Conservation (phyloP, 1,140 invertebrate species). For the Luehdorfia chinensis region DNA sequence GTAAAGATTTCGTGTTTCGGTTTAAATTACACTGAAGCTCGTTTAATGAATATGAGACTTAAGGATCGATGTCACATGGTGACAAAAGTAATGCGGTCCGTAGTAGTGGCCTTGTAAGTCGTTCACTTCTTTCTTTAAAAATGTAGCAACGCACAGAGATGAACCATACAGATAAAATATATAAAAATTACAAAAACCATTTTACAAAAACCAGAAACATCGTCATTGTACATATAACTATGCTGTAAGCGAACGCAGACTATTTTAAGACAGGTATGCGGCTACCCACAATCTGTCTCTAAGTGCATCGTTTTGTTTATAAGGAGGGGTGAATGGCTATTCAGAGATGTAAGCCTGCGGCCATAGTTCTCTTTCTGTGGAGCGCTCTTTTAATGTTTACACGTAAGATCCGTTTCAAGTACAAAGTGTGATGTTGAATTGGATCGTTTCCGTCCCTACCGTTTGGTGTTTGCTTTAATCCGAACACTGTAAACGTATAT, state of each 20-base stretch:
- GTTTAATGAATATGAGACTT: too few relatives aligned
- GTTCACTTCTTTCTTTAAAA: too few relatives aligned
- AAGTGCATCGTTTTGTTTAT: slow-evolving; percentile 67
- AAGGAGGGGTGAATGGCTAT: slow-evolving; percentile 53
- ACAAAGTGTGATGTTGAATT: slow-evolving; percentile 9
- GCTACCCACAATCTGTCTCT: slow-evolving; percentile 43
- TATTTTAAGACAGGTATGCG: slow-evolving; percentile 61
- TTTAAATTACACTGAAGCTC: too few relatives aligned
- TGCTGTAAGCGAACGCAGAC: too few relatives aligned
- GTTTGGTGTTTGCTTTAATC: not conserved
- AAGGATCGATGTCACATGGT: too few relatives aligned
- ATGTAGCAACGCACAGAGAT: not conserved
- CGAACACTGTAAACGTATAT: not conserved
- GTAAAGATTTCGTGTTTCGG: too few relatives aligned
- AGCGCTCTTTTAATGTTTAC: slow-evolving; percentile 8
- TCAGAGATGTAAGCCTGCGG: slow-evolving; percentile 41
- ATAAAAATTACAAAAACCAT: slow-evolving; percentile 8
- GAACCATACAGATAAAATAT: not conserved
- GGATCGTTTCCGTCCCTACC: slow-evolving; percentile 24
- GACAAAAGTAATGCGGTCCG: too few relatives aligned
- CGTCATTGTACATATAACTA: slow-evolving; percentile 15
- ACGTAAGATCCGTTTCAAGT: slow-evolving; percentile 6
- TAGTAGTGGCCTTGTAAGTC: too few relatives aligned
- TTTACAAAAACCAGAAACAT: slow-evolving; percentile 23
- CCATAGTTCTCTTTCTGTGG: slow-evolving; percentile 14